A percentile compares a stretch with the other conserved stretches of the same genome.
Conservation (phyloP, 2,797 vertebrate species). For the Molossus alvarezi region DNA sequence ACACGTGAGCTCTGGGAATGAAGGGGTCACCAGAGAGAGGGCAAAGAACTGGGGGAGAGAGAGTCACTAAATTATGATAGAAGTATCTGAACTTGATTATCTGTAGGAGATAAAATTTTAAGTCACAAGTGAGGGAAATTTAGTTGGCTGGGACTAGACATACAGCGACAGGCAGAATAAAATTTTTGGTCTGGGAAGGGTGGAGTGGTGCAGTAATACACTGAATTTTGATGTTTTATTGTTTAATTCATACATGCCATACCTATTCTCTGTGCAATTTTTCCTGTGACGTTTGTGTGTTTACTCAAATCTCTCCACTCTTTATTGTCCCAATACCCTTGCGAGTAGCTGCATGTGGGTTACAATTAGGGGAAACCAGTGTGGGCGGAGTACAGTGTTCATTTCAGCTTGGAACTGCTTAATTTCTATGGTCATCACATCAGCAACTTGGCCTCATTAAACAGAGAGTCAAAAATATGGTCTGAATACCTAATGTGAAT, state of each 20-base stretch:
- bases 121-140: neutral
- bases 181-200: neutral
- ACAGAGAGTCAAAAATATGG: conserved; percentile 22
- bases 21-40: neutral
- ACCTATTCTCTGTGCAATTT: neutral
- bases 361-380: neutral
- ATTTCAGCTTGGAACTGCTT: conserved; percentile 8
- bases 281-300: neutral
- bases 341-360: neutral
- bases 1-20: neutral
- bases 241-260: neutral
- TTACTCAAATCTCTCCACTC: neutral
- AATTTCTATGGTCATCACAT: neutral
- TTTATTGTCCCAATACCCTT: neutral
- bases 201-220: neutral
- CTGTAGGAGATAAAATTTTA: neutral
- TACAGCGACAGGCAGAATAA: neutral
- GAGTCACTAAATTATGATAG: neutral
- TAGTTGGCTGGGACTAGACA: neutral
- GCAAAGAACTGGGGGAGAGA: neutral
- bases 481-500: neutral
- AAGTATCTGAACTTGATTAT: neutral
- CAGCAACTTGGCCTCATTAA: neutral
- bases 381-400: neutral
- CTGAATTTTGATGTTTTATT: neutral